A percentile compares a stretch with the other conserved stretches of the same genome.
These are phyloP conservation scores for Sipha flava DNA, from an alignment of 1,140 invertebrate genomes.

Conservation along the genomic window DNA sequence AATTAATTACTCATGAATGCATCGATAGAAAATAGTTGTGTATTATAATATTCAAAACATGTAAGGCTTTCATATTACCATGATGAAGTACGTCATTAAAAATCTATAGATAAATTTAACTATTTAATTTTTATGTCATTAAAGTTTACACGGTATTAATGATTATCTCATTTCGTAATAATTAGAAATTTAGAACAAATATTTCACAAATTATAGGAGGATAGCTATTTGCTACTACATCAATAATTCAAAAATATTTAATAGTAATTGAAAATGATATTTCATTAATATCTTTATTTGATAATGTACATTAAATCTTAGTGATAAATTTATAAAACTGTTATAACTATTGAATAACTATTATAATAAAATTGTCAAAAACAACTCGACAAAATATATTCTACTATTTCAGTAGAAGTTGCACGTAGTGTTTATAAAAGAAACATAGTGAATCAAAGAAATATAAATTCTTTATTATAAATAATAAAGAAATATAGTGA, in stretches of 20 bases:
- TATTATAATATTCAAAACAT: too few relatives aligned
- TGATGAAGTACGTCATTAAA: neutral
- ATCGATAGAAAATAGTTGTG: neutral
- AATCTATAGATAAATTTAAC: neutral
- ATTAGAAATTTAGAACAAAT: neutral
- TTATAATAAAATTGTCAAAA: too few relatives aligned
- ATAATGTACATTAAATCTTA: too few relatives aligned
- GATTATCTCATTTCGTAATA: neutral
- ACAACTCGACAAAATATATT: too few relatives aligned
- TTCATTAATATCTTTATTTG: too few relatives aligned
- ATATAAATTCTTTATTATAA: neutral
- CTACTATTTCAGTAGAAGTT: too few relatives aligned
- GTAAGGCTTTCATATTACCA: neutral
- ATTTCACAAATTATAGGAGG: neutral
- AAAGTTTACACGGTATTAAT: neutral
- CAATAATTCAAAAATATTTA: neutral
- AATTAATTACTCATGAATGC: neutral
- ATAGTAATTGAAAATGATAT: too few relatives aligned
- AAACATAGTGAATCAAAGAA: neutral
- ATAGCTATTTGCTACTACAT: neutral
- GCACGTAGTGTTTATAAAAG: too few relatives aligned
- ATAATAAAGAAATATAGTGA: too few relatives aligned
- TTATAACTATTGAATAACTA: too few relatives aligned
- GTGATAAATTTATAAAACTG: too few relatives aligned
- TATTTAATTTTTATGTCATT: too few relatives aligned